Evolutionary conservation across 2,888 invertebrate genomes (phyloP).

Genomic region (Ophion slaviceki): DNA sequence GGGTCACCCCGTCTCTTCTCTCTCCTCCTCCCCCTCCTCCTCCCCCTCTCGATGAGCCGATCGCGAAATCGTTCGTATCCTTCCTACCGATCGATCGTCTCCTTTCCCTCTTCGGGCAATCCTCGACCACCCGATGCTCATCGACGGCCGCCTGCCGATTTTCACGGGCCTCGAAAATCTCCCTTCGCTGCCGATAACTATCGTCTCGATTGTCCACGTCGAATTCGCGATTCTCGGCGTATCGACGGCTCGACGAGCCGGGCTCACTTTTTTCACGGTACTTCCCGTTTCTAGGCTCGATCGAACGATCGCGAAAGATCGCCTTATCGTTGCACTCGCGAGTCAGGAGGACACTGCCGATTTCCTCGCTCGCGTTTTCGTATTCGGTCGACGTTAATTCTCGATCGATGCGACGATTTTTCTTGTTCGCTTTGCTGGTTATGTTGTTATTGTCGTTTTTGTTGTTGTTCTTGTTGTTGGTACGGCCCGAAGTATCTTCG

Average conservation of each 20-base stretch:
- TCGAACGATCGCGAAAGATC: constrained; percentile 33
- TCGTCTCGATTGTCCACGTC: constrained; percentile 41
- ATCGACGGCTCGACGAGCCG: constrained; percentile 27
- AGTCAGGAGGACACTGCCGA: constrained; percentile 1
- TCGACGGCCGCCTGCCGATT: background rate
- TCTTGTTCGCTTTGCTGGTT: constrained; percentile 21
- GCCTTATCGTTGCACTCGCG: constrained; percentile 26
- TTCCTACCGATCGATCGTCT: constrained; percentile 48
- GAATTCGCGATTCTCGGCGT: constrained; percentile 53
- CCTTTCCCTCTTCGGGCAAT: constrained; percentile 54
- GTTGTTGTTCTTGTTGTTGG: background rate
- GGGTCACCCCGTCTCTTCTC: constrained; percentile 37
- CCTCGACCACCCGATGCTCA: constrained; percentile 42
- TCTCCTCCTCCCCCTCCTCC: constrained; percentile 43
- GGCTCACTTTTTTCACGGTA: constrained; percentile 40
- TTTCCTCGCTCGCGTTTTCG: constrained; percentile 4
- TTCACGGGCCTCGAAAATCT: background rate
- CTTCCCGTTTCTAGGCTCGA: constrained; percentile 61
- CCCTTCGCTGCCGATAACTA: background rate
- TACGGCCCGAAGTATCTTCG: background rate
- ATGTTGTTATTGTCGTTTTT: background rate
- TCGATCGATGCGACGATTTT: constrained; percentile 23
- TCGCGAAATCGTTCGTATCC: constrained; percentile 24
- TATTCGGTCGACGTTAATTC: constrained; percentile 25
- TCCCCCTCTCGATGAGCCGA: constrained; percentile 21